A percentile compares a stretch with the other conserved stretches of the same genome.
Conservation (phyloP, 2,888 invertebrate species). For the Cremastinae sp. region DNA sequence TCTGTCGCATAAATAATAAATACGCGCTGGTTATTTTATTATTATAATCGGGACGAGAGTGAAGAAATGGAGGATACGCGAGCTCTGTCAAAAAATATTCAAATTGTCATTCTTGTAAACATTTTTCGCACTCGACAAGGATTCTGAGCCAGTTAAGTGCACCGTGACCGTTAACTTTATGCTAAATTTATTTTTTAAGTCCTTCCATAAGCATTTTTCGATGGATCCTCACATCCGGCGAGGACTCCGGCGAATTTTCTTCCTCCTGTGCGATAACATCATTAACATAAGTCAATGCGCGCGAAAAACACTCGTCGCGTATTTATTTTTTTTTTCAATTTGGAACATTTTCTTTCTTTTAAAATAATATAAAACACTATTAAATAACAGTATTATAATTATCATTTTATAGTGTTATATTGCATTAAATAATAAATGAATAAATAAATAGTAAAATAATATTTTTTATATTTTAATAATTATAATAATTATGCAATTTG, state of each 20-base stretch:
- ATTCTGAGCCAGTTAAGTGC: slow-evolving; percentile 31
- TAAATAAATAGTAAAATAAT: too few species aligned
- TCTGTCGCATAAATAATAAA: slow-evolving; percentile 16
- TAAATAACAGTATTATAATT: too few species aligned
- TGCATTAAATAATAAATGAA: too few species aligned
- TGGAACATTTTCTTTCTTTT: too few species aligned
- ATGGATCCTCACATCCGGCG: slow-evolving; percentile 40
- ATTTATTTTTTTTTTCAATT: too few species aligned
- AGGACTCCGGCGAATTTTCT: slow-evolving; percentile 4
- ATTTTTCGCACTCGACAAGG: slow-evolving; percentile 12
- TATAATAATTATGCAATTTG: too few species aligned
- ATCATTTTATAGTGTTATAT: too few species aligned
- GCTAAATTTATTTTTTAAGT: slow-evolving; percentile 32
- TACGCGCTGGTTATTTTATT: too few species aligned
- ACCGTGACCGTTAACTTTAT: slow-evolving; percentile 41
- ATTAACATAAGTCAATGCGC: slow-evolving; percentile 46
- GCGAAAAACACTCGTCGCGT: background rate
- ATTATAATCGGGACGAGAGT: too few species aligned
- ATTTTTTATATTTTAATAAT: too few species aligned
- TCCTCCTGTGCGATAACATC: background rate
- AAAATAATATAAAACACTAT: too few species aligned
- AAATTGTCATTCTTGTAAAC: slow-evolving; percentile 11
- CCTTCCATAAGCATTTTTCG: slow-evolving; percentile 44
- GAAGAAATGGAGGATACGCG: background rate
- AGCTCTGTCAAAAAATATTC: slow-evolving; percentile 37